phyloP scores from a whole-genome alignment of 2,888 invertebrate genomes.

The Leptura quadrifasciata region DNA sequence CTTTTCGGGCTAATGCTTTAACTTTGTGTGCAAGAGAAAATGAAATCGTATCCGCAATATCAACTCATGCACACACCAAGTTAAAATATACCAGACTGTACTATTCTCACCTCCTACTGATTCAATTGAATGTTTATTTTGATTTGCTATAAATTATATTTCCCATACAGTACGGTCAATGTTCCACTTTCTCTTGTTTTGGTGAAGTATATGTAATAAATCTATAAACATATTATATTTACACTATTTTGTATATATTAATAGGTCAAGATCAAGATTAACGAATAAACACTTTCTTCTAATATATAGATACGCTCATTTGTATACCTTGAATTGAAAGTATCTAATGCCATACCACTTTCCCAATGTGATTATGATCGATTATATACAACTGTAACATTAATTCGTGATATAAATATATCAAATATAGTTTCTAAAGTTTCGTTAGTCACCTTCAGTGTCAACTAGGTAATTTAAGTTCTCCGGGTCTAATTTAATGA shows the following conservation, averaged over 20 bases:
- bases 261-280: slow-evolving; percentile 35
- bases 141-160: not conserved
- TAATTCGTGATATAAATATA: no score
- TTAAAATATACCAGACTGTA: no score
- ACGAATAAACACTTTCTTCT: not conserved
- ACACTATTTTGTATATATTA: not conserved
- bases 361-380: not conserved
- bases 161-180: not conserved
- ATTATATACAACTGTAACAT: not conserved
- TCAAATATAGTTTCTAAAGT: no score
- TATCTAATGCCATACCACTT: not conserved
- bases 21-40: no score
- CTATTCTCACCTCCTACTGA: no score
- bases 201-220: not conserved
- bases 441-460: no score
- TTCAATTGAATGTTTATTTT: no score
- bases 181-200: not conserved
- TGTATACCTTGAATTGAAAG: not conserved
- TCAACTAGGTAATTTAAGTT: no score
- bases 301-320: not conserved
- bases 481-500: no score
- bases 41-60: no score
- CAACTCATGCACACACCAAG: no score
- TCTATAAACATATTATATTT: not conserved
- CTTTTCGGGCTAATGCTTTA: no score